Base-by-base conservation (phyloP, 2,113 vertebrate species). In the Thamnaconus septentrionalis region DNA sequence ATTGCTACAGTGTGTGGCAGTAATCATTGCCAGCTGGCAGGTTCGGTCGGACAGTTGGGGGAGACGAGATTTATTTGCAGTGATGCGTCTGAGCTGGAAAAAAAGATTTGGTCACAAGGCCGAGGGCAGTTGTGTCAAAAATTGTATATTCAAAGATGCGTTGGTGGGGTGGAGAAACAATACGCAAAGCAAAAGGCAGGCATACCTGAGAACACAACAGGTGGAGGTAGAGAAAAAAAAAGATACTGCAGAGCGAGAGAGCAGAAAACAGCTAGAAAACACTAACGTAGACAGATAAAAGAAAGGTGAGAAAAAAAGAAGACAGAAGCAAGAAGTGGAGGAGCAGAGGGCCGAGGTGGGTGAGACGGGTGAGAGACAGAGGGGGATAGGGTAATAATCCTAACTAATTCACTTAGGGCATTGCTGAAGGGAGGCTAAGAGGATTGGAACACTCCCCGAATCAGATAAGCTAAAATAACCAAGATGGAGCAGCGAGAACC, bases 371-470 rank as follows among this genome's bases (percentile, higher is more conserved):
- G 59, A 69, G 77, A 79, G 81, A 71, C 75, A 80, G 81, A 81
- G 85, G 71, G 75, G 82, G 64, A 74, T n/a, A 81, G 78, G 81
- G 73, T 61, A 72, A 78, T 93, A 94, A 94, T 93, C 92, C 91
- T 58, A 74, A 84, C 85, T 93, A 94, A 94, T 93, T 93, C 91
- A 92, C 91, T 93, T 93, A 93, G 89, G 85, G 85, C 90, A 87
- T 87, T 89, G 88, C 85, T 89, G 83, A 87, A 88, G 87, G 87
- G 82, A 87, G 73, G 82, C 59, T 93, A 94, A 94, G 92, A 92
- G 92, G 93, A 93, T 94, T 93, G 91, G 73, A 84, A 85, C 90
- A 81, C 86, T 92, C 89, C 89, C 90, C 87, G 89, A 92, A 92
- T 87, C 89, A 92, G 91, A 91, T 92, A 64, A 90, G 64, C 89